Base-by-base conservation (phyloP, 2,888 invertebrate species). In the Maniola hyperantus region DNA sequence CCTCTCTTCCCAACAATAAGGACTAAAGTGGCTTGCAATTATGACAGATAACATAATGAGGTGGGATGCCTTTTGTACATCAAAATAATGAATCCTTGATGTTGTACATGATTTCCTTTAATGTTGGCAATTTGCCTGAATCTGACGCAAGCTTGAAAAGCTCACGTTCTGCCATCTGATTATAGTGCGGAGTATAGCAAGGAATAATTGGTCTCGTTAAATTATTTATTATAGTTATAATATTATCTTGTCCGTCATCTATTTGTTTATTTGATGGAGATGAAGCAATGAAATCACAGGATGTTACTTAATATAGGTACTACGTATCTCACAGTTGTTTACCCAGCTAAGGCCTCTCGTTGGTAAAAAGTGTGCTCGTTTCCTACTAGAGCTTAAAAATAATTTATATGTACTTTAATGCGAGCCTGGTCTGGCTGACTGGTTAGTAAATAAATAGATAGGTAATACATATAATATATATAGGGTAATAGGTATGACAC, bases 121-220 rank as follows among this genome's bases (percentile, higher is more conserved):
- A 83, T 83, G 79, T 76, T 76, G 72, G 76, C 75, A 80, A 84
- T 83, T 81, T 80, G 77, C 79, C 77, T 79, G 76, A 79, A 79
- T 79, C 78, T 76, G 78, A 79, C 77, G 79, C 79, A 79, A 79
- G 76, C 77, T 78, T 81, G 79, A 78, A 81, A 81, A 79, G 77
- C 79, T 80, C 82, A 83, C 79, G 82, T 80, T 79, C 73, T 72
- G 68, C 66, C 71, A 72, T 67, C 69, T 75, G 80, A 82, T 82
- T 81, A 80, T 76, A 74, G 74, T 71, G 74, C 72, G 72, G 72
- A 73, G 74, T 76, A 76, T 69, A 72, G 73, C 71, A 68, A 73
- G 76, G 77, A 81, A 76, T 81, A 79, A 82, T 84, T 77, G 74
- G 73, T 77, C 78, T 78, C 79, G 77, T 83, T 83, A 73, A 79